Evolutionary conservation across 2,113 vertebrate species (phyloP).

Genomic region (Catharus fuscescens): DNA sequence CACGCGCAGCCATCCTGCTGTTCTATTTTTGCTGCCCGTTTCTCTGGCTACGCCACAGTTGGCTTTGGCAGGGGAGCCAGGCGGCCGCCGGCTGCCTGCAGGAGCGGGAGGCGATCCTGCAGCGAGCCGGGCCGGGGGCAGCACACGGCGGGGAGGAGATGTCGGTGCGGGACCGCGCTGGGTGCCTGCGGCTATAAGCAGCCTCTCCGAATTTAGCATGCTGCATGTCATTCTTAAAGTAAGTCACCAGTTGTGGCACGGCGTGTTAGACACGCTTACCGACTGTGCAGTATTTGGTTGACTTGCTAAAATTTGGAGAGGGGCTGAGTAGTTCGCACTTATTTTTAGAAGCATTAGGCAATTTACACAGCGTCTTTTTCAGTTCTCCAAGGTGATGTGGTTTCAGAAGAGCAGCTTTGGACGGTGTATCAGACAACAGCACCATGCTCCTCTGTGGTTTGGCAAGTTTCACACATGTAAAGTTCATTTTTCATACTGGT

Average conservation of each 20-base stretch:
- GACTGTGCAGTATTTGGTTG: neutral
- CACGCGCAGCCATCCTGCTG: slow-evolving; percentile 79
- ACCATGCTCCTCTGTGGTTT: neutral
- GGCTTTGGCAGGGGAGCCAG: slow-evolving; percentile 68
- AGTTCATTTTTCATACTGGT: neutral
- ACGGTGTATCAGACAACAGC: neutral
- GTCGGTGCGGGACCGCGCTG: neutral
- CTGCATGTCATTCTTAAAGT: neutral
- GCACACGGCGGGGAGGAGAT: neutral
- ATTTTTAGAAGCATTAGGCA: slow-evolving; percentile 29
- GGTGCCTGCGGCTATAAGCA: neutral
- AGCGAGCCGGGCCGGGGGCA: neutral
- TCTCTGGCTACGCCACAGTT: slow-evolving; percentile 79
- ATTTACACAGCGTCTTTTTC: neutral
- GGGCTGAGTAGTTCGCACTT: neutral
- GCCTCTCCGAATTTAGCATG: neutral
- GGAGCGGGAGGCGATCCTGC: slow-evolving; percentile 27
- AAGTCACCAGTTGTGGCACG: slow-evolving; percentile 8
- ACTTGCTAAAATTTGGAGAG: slow-evolving; percentile 14
- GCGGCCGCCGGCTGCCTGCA: slow-evolving; percentile 68
- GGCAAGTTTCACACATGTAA: neutral
- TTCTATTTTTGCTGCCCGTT: slow-evolving; percentile 82
- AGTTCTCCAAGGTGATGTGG: neutral
- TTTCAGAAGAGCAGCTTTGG: slow-evolving; percentile 7
- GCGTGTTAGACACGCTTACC: neutral